Evolutionary conservation across 2,888 invertebrate species (phyloP).

Genomic region (Flexamia atlantica): DNA sequence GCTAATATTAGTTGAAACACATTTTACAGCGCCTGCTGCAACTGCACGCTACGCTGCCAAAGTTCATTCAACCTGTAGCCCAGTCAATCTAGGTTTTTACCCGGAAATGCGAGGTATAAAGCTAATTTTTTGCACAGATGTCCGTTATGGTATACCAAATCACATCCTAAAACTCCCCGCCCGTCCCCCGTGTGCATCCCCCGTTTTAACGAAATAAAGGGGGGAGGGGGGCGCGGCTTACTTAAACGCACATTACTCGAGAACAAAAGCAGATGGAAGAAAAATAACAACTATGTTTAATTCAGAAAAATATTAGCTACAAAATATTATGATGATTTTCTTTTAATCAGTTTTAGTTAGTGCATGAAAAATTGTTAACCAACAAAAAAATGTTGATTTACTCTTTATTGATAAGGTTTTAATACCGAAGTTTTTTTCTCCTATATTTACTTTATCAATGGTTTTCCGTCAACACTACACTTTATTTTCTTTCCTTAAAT

Average conservation of each 20-base stretch:
- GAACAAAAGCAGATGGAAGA: neutral
- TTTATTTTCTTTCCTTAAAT: too few relatives aligned
- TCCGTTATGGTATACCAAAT: slow-evolving; percentile 34
- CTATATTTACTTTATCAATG: slow-evolving; percentile 25
- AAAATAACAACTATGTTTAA: slow-evolving; percentile 1
- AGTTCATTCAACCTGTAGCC: too few relatives aligned
- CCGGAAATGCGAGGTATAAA: slow-evolving; percentile 26
- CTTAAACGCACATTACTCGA: slow-evolving; percentile 16
- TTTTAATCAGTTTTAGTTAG: neutral
- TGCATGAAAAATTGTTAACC: neutral
- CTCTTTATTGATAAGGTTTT: slow-evolving; percentile 28
- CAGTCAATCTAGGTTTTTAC: slow-evolving; percentile 33
- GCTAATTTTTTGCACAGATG: slow-evolving; percentile 40
- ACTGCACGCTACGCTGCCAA: too few relatives aligned
- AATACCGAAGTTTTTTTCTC: neutral
- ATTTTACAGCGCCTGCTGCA: too few relatives aligned
- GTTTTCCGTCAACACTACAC: neutral
- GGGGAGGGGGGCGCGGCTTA: slow-evolving; percentile 23
- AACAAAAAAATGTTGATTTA: slow-evolving; percentile 4
- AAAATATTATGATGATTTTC: slow-evolving; percentile 31
- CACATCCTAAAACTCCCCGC: slow-evolving; percentile 41
- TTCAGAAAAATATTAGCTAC: slow-evolving; percentile 29
- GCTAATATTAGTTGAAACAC: too few relatives aligned
- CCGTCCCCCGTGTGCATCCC: slow-evolving; percentile 14
- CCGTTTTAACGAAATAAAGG: slow-evolving; percentile 16